A percentile compares a stretch with the other conserved stretches of the same genome.
phyloP scores from a whole-genome alignment of 2,888 invertebrate genomes.

The Listrodromus nycthemerus region DNA sequence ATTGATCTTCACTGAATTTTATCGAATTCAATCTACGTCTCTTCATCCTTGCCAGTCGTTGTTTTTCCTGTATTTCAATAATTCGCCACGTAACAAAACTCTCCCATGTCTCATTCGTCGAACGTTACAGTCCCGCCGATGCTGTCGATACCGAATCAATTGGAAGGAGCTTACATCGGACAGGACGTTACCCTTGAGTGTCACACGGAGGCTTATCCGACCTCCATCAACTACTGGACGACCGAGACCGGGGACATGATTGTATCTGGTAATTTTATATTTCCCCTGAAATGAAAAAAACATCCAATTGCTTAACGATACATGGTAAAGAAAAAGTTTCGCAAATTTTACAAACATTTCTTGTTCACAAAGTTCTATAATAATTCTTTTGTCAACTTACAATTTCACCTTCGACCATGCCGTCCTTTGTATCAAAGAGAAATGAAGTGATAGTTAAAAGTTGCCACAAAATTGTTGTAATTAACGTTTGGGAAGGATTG shows the following conservation, averaged over 20 bases:
- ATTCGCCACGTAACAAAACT: slow-evolving; percentile 13
- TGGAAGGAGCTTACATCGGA: slow-evolving; percentile 95
- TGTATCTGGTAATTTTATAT: slow-evolving; percentile 90
- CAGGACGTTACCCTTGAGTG: slow-evolving; percentile 95
- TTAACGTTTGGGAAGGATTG: no score
- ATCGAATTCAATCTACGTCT: not conserved
- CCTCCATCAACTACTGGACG: slow-evolving; percentile 97
- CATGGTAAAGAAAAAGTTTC: not conserved
- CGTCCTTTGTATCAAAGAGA: not conserved
- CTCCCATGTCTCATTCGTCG: slow-evolving; percentile 59
- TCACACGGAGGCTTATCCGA: slow-evolving; percentile 96
- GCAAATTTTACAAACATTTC: not conserved
- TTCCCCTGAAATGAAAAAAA: slow-evolving; percentile 55
- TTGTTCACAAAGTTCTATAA: not conserved
- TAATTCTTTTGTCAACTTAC: not conserved
- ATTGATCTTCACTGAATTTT: not conserved
- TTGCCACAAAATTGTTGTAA: no score
- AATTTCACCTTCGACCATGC: not conserved
- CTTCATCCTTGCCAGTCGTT: not conserved
- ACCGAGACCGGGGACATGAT: slow-evolving; percentile 96
- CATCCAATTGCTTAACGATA: not conserved
- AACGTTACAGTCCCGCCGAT: slow-evolving; percentile 93
- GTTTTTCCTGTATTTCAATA: slow-evolving; percentile 16
- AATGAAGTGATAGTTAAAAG: no score
- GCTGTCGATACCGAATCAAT: slow-evolving; percentile 96